Evolutionary conservation across 2,888 invertebrate genomes (phyloP).

Genomic region (Trissolcus japonicus): DNA sequence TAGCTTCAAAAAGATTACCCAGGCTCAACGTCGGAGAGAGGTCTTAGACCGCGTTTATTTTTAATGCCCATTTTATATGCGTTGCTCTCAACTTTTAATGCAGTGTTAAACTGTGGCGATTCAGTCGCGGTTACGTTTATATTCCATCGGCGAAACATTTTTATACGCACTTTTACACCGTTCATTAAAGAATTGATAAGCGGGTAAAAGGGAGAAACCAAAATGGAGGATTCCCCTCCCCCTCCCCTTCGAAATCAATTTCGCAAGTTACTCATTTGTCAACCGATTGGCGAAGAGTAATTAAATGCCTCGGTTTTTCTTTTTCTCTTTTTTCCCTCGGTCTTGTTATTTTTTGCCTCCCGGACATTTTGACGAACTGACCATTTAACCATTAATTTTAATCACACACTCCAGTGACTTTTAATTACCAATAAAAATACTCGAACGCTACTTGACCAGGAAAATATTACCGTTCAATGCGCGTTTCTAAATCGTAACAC

Average conservation of each 20-base stretch:
- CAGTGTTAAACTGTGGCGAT: constrained; percentile 22
- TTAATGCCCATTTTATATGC: constrained; percentile 22
- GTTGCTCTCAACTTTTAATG: constrained; percentile 40
- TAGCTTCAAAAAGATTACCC: constrained; percentile 55
- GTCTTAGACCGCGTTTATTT: constrained; percentile 47
- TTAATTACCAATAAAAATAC: constrained; percentile 75
- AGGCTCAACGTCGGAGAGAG: constrained; percentile 35
- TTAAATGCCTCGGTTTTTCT: constrained; percentile 54
- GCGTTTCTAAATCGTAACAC: constrained; percentile 33
- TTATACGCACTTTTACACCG: too few species aligned
- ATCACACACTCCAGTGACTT: constrained; percentile 73
- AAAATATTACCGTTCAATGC: constrained; percentile 52
- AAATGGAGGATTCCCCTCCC: background rate
- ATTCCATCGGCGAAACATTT: too few species aligned
- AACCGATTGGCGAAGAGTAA: constrained; percentile 53
- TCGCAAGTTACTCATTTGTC: constrained; percentile 30
- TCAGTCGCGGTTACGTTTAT: background rate
- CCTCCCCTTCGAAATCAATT: background rate
- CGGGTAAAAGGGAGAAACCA: background rate
- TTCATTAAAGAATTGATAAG: too few species aligned
- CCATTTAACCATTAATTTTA: constrained; percentile 75
- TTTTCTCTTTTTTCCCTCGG: constrained; percentile 49
- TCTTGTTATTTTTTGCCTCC: constrained; percentile 61
- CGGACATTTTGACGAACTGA: constrained; percentile 65
- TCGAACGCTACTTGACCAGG: constrained; percentile 59